Base-by-base conservation (phyloP, 2,113 vertebrate genomes). In the Pollachius pollachius region DNA sequence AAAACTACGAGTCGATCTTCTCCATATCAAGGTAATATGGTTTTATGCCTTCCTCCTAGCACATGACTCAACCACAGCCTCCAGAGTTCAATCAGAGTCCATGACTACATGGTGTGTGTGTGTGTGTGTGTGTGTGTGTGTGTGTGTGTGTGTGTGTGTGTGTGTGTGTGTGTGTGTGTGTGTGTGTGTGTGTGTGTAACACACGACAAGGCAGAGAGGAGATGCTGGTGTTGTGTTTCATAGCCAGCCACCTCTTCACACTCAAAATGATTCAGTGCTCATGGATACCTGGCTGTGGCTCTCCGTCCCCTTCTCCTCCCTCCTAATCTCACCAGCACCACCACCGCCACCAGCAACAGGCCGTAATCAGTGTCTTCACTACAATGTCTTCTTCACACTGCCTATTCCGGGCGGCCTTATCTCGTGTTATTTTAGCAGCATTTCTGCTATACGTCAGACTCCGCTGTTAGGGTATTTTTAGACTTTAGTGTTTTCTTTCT, bases 361-460 rank as follows among this genome's bases (percentile, higher is more conserved):
- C 52, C 63, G 63, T 58, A 79, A 64, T 87, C 85, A 82, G 78
- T 82, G 77, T 79, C 74, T 61, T 59, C 65, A 37, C 84, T 79
- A 17, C 79, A 87, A 11, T 11, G 8, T 48, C 41, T 48, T 48
- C 41, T 48, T 89, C 88, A 67, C 80, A 30, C 68, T 6, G 67
- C 68, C 78, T 89, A 87, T 89, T 90, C 90, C 82, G 83, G 57
- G 86, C 85, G 75, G 23, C 19, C 79, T 87, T 90, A 88, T 92
- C 89, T 89, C 30, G 16, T 87, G 83, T 82, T 89, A 77, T 88
- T 89, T 84, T 83, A 81, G 78, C 72, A 79, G 81, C 25, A 37
- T 83, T 84, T 81, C 70, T 70, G 80, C 80, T 73, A 75, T 84
- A 87, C 79, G 73, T 91, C 87, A 90, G 72, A 69, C 52, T 70